Evolutionary conservation across 2,888 invertebrate species (phyloP), one percentile per base, ranked within the genome.

Genomic region (Sinhomidia bicolor): DNA sequence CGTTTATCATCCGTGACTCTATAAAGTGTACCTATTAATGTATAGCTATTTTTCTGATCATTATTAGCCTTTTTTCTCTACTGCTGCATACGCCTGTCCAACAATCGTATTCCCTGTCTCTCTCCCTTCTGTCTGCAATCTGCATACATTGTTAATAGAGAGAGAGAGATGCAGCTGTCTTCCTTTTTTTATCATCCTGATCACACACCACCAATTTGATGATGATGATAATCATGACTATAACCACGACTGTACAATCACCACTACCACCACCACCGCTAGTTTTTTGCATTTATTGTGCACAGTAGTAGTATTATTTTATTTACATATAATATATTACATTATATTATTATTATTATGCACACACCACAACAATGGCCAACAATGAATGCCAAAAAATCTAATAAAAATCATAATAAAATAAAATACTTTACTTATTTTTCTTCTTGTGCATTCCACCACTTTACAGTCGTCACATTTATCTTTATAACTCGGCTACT

Each of bases 81-180:
- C 6, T 57, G 20, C 57, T n/a, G 57, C 23, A 62, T 23, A 26
- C 29, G n/a, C n/a, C 62, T 62, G 29, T 14, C 57, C 57, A 57
- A 20, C 20, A 62, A 23, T 23, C 41, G 41, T 44, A 26, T 68
- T 68, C 9, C 1, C 23, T 17, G 7, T 14, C 26, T 7, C 10
- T n/a, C 14, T 74, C 23, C 44, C 47, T 23, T 20, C 23, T 1
- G 4, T 17, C 71, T 68, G 14, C 29, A 32, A 14, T 74, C 5
- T 44, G 10, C n/a, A 26, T 44, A n/a, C n/a, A n/a, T n/a, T 26
- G 51, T 74, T 26, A 12, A 20, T 20, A 6, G 29, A 26, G 44
- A 23, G 74, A 0, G 10, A 41, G 12, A 32, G 80, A 60, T 80
- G 80, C 80, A 80, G 80, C 80, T 80, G 80, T 80, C 80, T 80